A percentile compares a stretch with the other conserved stretches of the same genome.
These are phyloP conservation scores for Neodiprion lecontei DNA, from an alignment of 1,140 invertebrate species.

Conservation along the genomic window DNA sequence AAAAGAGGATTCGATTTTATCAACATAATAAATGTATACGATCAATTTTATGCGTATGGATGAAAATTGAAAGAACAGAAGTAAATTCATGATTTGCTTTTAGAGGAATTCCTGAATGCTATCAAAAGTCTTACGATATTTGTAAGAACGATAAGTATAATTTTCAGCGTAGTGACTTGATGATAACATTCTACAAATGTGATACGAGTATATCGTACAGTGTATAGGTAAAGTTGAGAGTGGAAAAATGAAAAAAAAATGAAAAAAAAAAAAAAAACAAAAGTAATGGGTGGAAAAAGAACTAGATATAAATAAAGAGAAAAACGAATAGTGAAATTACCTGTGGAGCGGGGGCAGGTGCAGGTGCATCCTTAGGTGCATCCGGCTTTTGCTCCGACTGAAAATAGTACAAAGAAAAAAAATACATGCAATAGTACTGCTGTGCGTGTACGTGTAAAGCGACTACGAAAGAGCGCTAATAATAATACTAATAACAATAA, in stretches of 20 bases:
- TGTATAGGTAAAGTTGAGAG: background rate
- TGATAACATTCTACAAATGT: constrained; percentile 8
- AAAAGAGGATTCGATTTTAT: constrained; percentile 23
- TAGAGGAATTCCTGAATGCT: too few relatives aligned
- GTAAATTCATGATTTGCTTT: too few relatives aligned
- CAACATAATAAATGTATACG: too few relatives aligned
- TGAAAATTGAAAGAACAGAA: constrained; percentile 1
- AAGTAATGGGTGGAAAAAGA: constrained; percentile 2
- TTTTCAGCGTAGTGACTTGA: too few relatives aligned
- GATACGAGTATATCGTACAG: constrained; percentile 8
- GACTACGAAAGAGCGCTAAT: background rate
- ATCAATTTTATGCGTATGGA: background rate
- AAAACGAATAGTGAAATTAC: constrained; percentile 47
- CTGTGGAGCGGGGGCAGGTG: constrained; percentile 54
- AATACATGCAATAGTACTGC: constrained; percentile 56
- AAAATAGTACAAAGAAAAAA: constrained; percentile 56
- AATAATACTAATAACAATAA: too few relatives aligned
- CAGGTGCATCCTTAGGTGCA: constrained; percentile 57
- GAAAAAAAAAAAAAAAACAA: constrained; percentile 18
- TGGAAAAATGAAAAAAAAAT: background rate
- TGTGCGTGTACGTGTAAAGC: constrained; percentile 9
- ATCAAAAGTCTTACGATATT: too few relatives aligned
- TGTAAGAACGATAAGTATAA: too few relatives aligned
- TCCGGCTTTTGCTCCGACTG: constrained; percentile 60
- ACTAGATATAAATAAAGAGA: constrained; percentile 24